Conservation (phyloP, 2,797 vertebrate genomes). For the Aplochiton taeniatus region DNA sequence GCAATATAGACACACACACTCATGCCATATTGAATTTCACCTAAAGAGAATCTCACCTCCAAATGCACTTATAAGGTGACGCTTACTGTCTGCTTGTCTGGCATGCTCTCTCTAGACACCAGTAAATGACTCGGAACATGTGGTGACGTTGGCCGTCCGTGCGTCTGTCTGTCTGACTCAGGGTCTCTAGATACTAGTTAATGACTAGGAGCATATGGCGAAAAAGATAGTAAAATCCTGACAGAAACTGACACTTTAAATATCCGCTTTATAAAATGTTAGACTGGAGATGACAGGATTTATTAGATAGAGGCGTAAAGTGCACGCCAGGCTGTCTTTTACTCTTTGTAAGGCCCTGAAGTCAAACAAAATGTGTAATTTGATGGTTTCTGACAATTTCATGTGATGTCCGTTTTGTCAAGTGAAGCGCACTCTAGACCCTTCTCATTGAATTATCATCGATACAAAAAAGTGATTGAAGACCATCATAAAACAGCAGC, state of each 20-base stretch:
- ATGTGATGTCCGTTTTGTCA: conserved; percentile 10
- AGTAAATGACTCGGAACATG: too few relatives aligned
- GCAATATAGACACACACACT: conserved; percentile 2
- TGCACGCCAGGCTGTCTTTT: conserved; percentile 16
- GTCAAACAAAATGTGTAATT: neutral
- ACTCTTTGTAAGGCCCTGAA: too few relatives aligned
- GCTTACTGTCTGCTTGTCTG: too few relatives aligned
- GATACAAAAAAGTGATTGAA: neutral
- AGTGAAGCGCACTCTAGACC: conserved; percentile 7
- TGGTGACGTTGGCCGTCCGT: neutral
- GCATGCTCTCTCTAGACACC: too few relatives aligned
- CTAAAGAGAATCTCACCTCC: conserved; percentile 7
- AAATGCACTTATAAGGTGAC: conserved; percentile 9
- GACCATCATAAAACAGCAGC: conserved; percentile 1
- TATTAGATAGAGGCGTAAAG: conserved; percentile 31
- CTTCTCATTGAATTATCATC: conserved; percentile 6
- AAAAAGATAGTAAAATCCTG: conserved; percentile 24
- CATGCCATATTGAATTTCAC: conserved; percentile 14
- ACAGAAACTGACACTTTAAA: conserved; percentile 50
- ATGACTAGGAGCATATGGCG: conserved; percentile 14
- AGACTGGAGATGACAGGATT: conserved; percentile 38
- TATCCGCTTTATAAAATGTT: conserved; percentile 43
- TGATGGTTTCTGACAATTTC: neutral
- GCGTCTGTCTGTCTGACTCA: conserved; percentile 9
- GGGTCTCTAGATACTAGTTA: conserved; percentile 15